These are phyloP conservation scores for Struthidea cinerea DNA, from an alignment of 2,113 vertebrate genomes.

Conservation along the genomic window DNA sequence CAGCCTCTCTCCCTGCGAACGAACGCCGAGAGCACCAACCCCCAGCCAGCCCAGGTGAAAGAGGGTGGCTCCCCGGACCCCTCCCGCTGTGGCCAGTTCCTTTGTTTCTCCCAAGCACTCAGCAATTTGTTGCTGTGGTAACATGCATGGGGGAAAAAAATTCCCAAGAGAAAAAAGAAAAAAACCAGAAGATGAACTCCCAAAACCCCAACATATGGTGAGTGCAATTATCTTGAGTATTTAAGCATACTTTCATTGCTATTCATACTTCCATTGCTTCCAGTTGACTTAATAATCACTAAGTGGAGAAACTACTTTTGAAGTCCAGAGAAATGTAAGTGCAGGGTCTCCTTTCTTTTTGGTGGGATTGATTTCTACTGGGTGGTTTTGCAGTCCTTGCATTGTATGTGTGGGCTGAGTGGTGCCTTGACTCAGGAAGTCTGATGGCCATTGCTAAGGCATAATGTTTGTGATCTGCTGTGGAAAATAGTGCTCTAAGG, in stretches of 20 bases:
- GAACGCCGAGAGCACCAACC: too few species aligned
- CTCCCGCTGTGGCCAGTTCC: too few species aligned
- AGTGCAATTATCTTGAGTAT: background rate
- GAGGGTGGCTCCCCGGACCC: too few species aligned
- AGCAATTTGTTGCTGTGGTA: too few species aligned
- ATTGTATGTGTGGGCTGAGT: background rate
- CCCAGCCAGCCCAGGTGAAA: too few species aligned
- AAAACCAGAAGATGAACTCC: too few species aligned
- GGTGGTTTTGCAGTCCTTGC: background rate
- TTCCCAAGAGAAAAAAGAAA: too few species aligned
- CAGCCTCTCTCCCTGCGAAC: too few species aligned
- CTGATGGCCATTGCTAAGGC: background rate
- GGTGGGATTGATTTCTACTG: background rate
- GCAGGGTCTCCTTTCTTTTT: background rate
- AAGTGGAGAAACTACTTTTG: background rate
- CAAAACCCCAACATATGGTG: too few species aligned
- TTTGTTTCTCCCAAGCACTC: too few species aligned
- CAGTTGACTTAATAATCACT: background rate
- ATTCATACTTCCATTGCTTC: background rate
- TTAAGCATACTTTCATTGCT: background rate
- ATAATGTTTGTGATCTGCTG: background rate
- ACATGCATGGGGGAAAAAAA: too few species aligned
- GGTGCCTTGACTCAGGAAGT: background rate
- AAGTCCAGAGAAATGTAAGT: background rate
- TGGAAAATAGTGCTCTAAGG: background rate